Percentiles rank a stretch among this genome's conserved stretches.
These are phyloP conservation scores for Rhea americana DNA, from an alignment of 2,113 vertebrate genomes.

Conservation along the genomic window DNA sequence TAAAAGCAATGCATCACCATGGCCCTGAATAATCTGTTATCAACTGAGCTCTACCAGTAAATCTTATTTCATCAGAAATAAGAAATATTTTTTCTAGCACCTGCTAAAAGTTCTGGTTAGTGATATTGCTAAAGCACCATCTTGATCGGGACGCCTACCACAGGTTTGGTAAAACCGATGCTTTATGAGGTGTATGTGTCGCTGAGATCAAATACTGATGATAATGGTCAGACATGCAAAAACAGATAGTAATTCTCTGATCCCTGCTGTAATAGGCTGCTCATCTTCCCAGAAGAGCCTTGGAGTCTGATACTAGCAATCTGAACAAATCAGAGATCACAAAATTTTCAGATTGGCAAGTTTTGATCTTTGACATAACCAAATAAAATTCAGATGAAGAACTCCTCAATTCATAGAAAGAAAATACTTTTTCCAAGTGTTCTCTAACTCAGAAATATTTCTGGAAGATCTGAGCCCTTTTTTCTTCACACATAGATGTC, in stretches of 20 bases:
- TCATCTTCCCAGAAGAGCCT: not conserved
- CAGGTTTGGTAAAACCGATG: not conserved
- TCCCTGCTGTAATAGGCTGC: not conserved
- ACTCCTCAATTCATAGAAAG: not conserved
- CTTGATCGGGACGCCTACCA: not conserved
- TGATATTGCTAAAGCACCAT: fast-evolving
- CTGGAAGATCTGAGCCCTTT: not conserved
- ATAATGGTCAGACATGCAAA: not conserved
- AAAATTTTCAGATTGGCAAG: not conserved
- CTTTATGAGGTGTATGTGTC: not conserved
- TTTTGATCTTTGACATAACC: not conserved
- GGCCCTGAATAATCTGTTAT: not conserved
- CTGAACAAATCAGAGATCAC: not conserved
- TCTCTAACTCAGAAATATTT: not conserved
- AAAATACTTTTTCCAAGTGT: not conserved
- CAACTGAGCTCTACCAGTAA: not conserved
- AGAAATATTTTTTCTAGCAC: not conserved
- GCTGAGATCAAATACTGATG: not conserved
- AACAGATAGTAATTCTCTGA: not conserved
- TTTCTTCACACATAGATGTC: not conserved
- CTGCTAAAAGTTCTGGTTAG: not conserved
- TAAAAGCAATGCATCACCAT: not conserved
- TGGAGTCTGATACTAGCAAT: not conserved
- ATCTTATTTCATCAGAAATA: not conserved
- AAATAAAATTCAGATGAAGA: constrained; percentile 9